phyloP scores from a whole-genome alignment of 2,888 invertebrate species.

The Drosophila nr. perissopoda region DNA sequence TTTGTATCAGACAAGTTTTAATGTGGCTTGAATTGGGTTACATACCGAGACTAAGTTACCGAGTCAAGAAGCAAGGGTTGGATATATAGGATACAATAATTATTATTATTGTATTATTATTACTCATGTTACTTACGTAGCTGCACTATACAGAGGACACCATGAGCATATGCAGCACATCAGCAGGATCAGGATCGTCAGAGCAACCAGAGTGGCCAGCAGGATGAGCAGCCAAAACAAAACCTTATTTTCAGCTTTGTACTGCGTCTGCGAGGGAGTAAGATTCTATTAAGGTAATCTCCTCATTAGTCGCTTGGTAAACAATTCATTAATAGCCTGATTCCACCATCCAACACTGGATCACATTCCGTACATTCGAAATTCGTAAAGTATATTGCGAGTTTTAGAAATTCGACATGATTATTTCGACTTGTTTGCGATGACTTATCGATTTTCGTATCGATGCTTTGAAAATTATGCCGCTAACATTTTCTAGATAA shows the following conservation, averaged over 20 bases:
- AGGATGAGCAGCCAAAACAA: constrained; percentile 92
- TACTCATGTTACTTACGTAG: constrained; percentile 86
- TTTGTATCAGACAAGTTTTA: background rate
- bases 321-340: background rate
- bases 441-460: background rate
- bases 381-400: background rate
- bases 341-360: background rate
- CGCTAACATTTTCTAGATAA: no score
- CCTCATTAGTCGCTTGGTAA: background rate
- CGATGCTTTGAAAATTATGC: background rate
- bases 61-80: constrained; percentile 49
- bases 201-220: constrained; percentile 90
- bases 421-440: background rate
- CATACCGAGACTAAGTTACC: constrained; percentile 54
- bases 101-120: background rate
- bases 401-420: background rate
- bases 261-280: constrained; percentile 87
- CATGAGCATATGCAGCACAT: constrained; percentile 94
- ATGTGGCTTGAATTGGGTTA: constrained; percentile 12
- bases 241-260: constrained; percentile 90
- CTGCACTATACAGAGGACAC: constrained; percentile 92
- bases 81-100: constrained; percentile 7
- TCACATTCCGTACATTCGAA: background rate
- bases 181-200: constrained; percentile 90
- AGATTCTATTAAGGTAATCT: constrained; percentile 60